Evolutionary conservation across 1,140 invertebrate genomes (phyloP), one percentile per base, ranked within the genome.

Genomic region (Neuroterus valhalla): DNA sequence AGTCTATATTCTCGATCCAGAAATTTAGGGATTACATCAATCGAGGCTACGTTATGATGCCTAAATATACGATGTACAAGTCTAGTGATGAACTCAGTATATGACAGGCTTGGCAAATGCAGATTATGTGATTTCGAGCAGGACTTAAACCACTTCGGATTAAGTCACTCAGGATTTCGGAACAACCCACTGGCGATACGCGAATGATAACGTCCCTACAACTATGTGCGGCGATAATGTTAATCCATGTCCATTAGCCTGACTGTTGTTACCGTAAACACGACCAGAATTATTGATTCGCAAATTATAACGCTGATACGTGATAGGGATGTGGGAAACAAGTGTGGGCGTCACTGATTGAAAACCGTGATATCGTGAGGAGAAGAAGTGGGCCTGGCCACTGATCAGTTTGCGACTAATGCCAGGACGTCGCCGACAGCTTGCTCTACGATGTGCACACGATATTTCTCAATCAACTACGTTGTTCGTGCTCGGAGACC

Each of bases 181-280:
- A 71, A 76, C 76, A 74, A 66, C 68, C 74, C 62, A 62, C 14
- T 62, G 26, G 55, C 55, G 55, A 62, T 62, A 62, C 55, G 55
- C 55, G 55, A 62, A 62, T 62, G 55, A 62, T 62, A 62, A 62
- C 26, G 55, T 2, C 55, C n/a, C 26, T 26, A 62, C 55, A 62
- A 62, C 26, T 4, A 62, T 26, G 55, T 62, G 44, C 19, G 44
- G 43, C 43, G 55, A 68, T 73, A 73, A 72, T 77, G 72, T 66
- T 82, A 82, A 82, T 82, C 81, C 82, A 62, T 68, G 76, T 80
- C 81, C 78, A 81, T 82, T 82, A 82, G 74, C 78, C 67, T 77
- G 81, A 82, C 81, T 78, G 81, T 80, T 82, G 76, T 82, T 82
- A 82, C 78, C 70, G 78, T 82, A 80, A 82, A 82, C 78, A 80